Base-by-base conservation (phyloP, 1,140 invertebrate genomes). In the Phocides pigmalion region DNA sequence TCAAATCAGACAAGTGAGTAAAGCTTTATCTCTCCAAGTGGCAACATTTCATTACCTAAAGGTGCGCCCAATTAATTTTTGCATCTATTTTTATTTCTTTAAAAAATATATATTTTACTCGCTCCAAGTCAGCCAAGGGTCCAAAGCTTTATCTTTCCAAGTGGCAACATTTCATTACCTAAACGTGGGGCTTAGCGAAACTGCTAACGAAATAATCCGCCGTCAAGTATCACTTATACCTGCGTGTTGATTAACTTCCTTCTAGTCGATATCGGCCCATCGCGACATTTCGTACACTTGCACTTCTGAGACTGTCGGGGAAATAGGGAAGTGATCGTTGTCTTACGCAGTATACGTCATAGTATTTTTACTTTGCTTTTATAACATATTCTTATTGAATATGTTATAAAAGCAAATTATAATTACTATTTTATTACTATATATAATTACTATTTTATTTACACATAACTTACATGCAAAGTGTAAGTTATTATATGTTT, bases 121-220 rank as follows among this genome's bases (percentile, higher is more conserved):
- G 25, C 25, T 28, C 1, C 25, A 28, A 8, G 1, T 28, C 0
- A 8, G 37, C 15, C 37, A 16, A 5, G 37, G 3, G 12, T 14
- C 37, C 15, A 15, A 16, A 5, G 41, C 41, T 9, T 16, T 44
- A 44, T 44, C 15, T 3, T 16, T 11, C 35, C 41, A 19, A 44
- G 41, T 44, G 16, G 41, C 15, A 44, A 44, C 41, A 44, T 44
- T 44, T 44, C 41, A 44, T 44, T 44, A 44, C 41, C 41, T 44
- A 19, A 44, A 44, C 16, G 41, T 44, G 41, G 14, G 41, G 15
- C 41, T 44, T 44, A 44, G 8, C 16, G 41, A 44, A 44, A 44
- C 41, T 44, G 41, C 41, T 16, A 19, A 44, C 15, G 41, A 44
- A 44, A 44, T 17, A 44, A 44, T 44, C 41, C 15, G 8, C 41